Base-by-base conservation (phyloP, 2,888 invertebrate species). In the Archips crataeganus region DNA sequence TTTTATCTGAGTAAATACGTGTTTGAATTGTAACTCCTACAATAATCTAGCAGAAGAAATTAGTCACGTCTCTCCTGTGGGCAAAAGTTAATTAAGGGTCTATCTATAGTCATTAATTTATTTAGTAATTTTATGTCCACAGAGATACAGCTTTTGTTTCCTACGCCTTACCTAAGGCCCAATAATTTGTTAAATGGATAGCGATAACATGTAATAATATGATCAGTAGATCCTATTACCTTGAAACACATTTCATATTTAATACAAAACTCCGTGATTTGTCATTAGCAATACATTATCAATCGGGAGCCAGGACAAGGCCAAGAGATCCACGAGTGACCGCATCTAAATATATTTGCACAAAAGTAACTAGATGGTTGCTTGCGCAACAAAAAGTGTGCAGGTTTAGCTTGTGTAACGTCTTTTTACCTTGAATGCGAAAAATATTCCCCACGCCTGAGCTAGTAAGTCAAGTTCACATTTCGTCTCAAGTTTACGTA, bases 391-490 rank as follows among this genome's bases (percentile, higher is more conserved):
- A 9, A 15, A 61, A 51, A 49, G 70, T 65, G 61, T 49, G 73
- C 69, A 64, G 64, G 63, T 39, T 45, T 45, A 34, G 67, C 70
- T 70, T 69, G 60, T 15, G 70, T 45, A 70, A 73, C 15, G 39
- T 39, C 47, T n/a, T 65, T 65, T 65, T 32, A 60, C 74, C 74
- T 74, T 74, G 74, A 70, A 70, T 54, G 74, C 64, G 69, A 60
- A 74, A 47, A 69, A 69, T 74, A 59, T 70, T 70, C 54, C 59
- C 54, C 63, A 59, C 66, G 36, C 59, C 13, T 23, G 57, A 15
- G 11, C 72, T 76, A 76, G 71, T 71, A 39, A 79, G 78, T 72
- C 79, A 79, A 79, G 79, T 79, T 79, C 78, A 78, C 72, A 74
- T 77, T 67, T 75, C 71, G 62, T 68, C 64, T 75, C 71, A 68